A percentile compares a stretch with the other conserved stretches of the same genome.
These are phyloP conservation scores for Eumaeus atala DNA, from an alignment of 1,140 invertebrate species.

Conservation along the genomic window DNA sequence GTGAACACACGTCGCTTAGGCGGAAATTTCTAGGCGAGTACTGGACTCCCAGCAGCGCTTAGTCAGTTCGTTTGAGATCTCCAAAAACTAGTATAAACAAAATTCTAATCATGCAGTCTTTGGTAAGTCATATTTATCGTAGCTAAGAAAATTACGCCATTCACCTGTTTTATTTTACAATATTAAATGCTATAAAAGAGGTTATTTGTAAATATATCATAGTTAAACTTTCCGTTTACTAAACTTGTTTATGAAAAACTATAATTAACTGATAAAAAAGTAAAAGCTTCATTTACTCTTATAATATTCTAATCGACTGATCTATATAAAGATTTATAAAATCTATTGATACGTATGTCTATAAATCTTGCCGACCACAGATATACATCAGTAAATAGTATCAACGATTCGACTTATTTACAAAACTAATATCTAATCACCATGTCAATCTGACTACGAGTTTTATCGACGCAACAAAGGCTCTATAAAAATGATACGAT, in stretches of 20 bases:
- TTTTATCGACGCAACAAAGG: not conserved
- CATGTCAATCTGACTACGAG: conserved; percentile 6
- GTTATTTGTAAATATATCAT: no score
- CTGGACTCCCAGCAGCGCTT: conserved; percentile 63
- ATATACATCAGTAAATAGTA: conserved; percentile 11
- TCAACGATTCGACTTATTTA: conserved; percentile 11
- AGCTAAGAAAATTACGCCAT: not conserved
- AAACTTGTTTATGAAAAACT: not conserved
- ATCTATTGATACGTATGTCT: conserved; percentile 15
- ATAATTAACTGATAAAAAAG: not conserved
- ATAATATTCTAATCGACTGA: not conserved
- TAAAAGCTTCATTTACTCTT: not conserved
- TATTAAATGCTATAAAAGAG: no score
- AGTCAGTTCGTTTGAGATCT: conserved; percentile 73
- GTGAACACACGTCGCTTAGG: conserved; percentile 60
- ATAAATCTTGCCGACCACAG: conserved; percentile 11
- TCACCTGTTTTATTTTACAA: no score
- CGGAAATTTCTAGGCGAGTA: conserved; percentile 69
- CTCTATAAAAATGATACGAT: not conserved
- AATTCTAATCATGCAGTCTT: conserved; percentile 63
- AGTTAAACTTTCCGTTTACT: not conserved
- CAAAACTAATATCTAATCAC: conserved; percentile 12
- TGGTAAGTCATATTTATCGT: conserved; percentile 48
- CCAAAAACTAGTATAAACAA: conserved; percentile 46
- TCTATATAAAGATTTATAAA: conserved; percentile 2